phyloP scores from a whole-genome alignment of 2,797 vertebrate species.

The Poeciliopsis paucimaculata region DNA sequence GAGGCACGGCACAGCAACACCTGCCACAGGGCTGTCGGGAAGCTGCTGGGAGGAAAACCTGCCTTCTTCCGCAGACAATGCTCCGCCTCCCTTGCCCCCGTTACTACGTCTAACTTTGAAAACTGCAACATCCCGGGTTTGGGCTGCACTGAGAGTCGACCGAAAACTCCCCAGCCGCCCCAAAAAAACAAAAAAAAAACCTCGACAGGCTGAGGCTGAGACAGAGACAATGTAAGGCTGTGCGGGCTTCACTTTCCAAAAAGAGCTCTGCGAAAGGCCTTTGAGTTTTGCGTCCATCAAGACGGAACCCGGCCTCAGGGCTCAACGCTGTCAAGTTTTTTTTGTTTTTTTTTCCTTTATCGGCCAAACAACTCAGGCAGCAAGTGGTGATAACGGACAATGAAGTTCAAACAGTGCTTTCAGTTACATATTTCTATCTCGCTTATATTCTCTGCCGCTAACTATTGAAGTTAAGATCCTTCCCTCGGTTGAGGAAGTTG shows the following conservation, averaged over 20 bases:
- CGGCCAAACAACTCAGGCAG: slow-evolving; percentile 69
- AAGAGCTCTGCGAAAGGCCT: slow-evolving; percentile 3
- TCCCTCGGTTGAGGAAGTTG: slow-evolving; percentile 82
- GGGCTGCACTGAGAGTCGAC: slow-evolving; percentile 68
- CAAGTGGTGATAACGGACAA: slow-evolving; percentile 82
- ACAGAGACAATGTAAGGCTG: slow-evolving; percentile 31
- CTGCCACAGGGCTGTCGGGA: slow-evolving; percentile 42
- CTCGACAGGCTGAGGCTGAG: slow-evolving; percentile 48
- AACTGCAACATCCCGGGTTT: slow-evolving; percentile 79
- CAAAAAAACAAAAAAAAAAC: slow-evolving; percentile 14
- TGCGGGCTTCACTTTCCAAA: slow-evolving; percentile 21
- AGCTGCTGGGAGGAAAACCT: slow-evolving; percentile 29
- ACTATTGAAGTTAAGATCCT: slow-evolving; percentile 80
- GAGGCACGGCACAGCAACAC: slow-evolving; percentile 76
- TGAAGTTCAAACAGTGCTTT: slow-evolving; percentile 84
- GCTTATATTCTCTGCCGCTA: slow-evolving; percentile 82
- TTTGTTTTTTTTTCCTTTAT: slow-evolving; percentile 12
- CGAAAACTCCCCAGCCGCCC: background rate
- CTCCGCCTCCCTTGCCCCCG: slow-evolving; percentile 20
- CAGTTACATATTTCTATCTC: slow-evolving; percentile 81
- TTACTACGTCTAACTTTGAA: slow-evolving; percentile 66
- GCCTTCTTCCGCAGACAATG: slow-evolving; percentile 57
- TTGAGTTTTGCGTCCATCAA: background rate
- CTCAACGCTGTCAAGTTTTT: slow-evolving; percentile 62
- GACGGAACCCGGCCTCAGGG: slow-evolving; percentile 36